Conservation (phyloP, 2,113 vertebrate genomes). For the Hippocampus zosterae region DNA sequence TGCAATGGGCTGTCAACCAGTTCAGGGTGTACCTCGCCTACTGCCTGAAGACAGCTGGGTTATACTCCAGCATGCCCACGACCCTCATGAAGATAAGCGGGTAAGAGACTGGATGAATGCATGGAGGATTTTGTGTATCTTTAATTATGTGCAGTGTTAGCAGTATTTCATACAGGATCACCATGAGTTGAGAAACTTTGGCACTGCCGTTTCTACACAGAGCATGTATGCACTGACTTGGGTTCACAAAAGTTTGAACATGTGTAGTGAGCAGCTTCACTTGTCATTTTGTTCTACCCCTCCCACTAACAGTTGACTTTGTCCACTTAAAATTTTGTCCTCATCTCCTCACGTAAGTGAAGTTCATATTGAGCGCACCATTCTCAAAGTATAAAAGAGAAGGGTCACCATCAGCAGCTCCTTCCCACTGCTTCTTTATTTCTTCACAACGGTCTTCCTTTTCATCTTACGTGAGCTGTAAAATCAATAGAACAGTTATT, state of each 20-base stretch:
- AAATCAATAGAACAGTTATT: slow-evolving; percentile 57
- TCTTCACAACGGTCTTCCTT: slow-evolving; percentile 13
- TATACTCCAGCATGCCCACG: too few relatives aligned
- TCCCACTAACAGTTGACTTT: slow-evolving; percentile 16
- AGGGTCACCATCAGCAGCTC: not conserved
- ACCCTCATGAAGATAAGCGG: too few relatives aligned
- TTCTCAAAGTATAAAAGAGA: slow-evolving; percentile 23
- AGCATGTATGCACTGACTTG: too few relatives aligned
- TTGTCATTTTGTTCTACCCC: not conserved
- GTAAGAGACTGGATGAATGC: too few relatives aligned
- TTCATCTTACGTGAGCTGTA: slow-evolving; percentile 30
- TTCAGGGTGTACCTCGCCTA: too few relatives aligned
- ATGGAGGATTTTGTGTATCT: too few relatives aligned
- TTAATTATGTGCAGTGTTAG: too few relatives aligned
- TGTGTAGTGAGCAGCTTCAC: not conserved
- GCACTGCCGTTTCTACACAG: too few relatives aligned
- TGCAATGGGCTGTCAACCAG: too few relatives aligned
- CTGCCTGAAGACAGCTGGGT: too few relatives aligned
- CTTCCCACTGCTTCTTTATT: slow-evolving; percentile 4
- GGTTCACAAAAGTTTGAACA: not conserved
- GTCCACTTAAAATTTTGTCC: slow-evolving; percentile 8
- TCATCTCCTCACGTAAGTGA: slow-evolving; percentile 17
- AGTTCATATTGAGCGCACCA: slow-evolving; percentile 14
- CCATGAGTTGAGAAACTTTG: too few relatives aligned
- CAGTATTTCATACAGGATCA: too few relatives aligned